These are phyloP conservation scores for Eudemis profundana DNA, from an alignment of 2,888 invertebrate genomes.

Conservation along the genomic window DNA sequence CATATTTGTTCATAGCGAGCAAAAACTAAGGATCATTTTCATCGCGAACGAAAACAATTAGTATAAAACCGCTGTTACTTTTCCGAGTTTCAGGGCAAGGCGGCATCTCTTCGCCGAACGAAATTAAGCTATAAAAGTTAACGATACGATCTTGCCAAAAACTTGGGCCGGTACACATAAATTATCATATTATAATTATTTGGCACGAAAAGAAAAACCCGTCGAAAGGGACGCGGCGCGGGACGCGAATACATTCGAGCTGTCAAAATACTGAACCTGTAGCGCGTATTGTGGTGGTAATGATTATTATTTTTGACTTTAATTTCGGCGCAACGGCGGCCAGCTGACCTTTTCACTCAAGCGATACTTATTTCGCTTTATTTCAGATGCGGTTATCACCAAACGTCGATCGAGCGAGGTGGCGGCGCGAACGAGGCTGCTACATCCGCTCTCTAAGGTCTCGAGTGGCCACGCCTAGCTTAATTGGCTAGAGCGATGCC, in stretches of 20 bases:
- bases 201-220: slow-evolving; percentile 57
- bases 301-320: slow-evolving; percentile 77
- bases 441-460: slow-evolving; percentile 80
- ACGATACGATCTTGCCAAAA: slow-evolving; percentile 65
- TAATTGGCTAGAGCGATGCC: slow-evolving; percentile 63
- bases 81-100: slow-evolving; percentile 46
- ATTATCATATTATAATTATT: slow-evolving; percentile 65
- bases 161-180: slow-evolving; percentile 57
- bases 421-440: slow-evolving; percentile 71
- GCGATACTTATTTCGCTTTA: slow-evolving; percentile 63
- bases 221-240: slow-evolving; percentile 54
- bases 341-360: slow-evolving; percentile 81
- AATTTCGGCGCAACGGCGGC: slow-evolving; percentile 70
- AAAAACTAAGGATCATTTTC: slow-evolving; percentile 57
- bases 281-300: slow-evolving; percentile 66
- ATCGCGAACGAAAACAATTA: slow-evolving; percentile 56
- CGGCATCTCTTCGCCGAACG: slow-evolving; percentile 55
- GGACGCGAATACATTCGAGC: slow-evolving; percentile 60
- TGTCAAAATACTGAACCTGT: slow-evolving; percentile 71
- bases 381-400: slow-evolving; percentile 77
- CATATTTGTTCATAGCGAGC: slow-evolving; percentile 52
- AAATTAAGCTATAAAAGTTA: slow-evolving; percentile 76
- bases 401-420: slow-evolving; percentile 71
- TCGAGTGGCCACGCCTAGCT: slow-evolving; percentile 74
- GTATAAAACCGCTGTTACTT: slow-evolving; percentile 51